Conservation (phyloP, 2,888 invertebrate genomes). For the Drosophila borealis region DNA sequence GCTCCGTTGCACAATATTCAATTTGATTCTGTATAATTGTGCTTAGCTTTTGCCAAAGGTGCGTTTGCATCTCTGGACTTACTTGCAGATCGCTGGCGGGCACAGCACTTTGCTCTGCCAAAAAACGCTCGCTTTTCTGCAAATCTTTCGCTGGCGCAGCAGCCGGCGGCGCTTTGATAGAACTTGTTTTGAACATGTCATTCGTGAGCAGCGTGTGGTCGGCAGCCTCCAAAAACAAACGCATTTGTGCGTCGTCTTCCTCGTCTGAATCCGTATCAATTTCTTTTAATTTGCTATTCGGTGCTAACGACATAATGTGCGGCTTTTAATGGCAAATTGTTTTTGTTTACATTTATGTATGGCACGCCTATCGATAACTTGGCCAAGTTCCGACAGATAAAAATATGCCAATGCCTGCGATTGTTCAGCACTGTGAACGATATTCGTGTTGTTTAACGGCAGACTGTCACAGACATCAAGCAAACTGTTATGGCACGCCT, state of each 20-base stretch:
- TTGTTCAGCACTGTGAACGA: slow-evolving; percentile 2
- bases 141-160: neutral
- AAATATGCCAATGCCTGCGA: neutral
- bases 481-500: too few relatives aligned
- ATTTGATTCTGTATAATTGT: slow-evolving; percentile 63
- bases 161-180: neutral
- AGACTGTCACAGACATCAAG: too few relatives aligned
- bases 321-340: neutral
- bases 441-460: neutral
- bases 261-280: slow-evolving; percentile 50
- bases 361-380: slow-evolving; percentile 6
- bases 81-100: slow-evolving; percentile 65
- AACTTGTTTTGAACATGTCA: slow-evolving; percentile 55
- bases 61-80: slow-evolving; percentile 66
- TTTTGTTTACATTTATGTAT: slow-evolving; percentile 6
- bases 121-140: slow-evolving; percentile 66
- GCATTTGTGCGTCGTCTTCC: slow-evolving; percentile 62
- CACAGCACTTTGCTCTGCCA: slow-evolving; percentile 44
- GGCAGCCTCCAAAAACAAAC: slow-evolving; percentile 72
- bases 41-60: slow-evolving; percentile 71
- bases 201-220: slow-evolving; percentile 74
- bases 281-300: neutral
- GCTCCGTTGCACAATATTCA: slow-evolving; percentile 53
- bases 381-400: neutral
- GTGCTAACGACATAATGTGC: slow-evolving; percentile 4